phyloP scores from a whole-genome alignment of 2,888 invertebrate species.

The Lepidocyrtoides sp. region DNA sequence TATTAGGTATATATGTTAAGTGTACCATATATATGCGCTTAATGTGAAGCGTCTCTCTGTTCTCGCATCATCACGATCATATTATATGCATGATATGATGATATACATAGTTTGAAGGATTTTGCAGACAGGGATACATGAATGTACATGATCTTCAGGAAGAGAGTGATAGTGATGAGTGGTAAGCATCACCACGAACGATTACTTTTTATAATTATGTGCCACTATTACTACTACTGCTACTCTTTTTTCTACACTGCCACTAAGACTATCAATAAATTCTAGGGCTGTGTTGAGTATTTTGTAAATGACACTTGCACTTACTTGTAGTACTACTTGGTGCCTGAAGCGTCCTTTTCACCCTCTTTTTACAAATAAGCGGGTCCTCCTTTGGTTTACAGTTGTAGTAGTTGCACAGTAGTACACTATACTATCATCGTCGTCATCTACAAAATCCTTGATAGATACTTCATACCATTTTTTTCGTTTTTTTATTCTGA shows the following conservation, averaged over 20 bases:
- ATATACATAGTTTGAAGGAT: too few relatives aligned
- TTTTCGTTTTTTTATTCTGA: conserved; percentile 23
- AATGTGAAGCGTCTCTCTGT: too few relatives aligned
- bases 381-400: neutral
- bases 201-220: conserved; percentile 59
- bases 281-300: conserved; percentile 53
- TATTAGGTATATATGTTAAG: too few relatives aligned
- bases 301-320: conserved; percentile 60
- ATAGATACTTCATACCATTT: conserved; percentile 39
- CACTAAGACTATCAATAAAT: conserved; percentile 60
- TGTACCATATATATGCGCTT: too few relatives aligned
- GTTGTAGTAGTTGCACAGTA: neutral
- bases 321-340: conserved; percentile 64
- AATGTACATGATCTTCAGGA: neutral
- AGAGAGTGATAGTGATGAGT: conserved; percentile 39
- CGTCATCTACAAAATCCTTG: conserved; percentile 42
- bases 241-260: too few relatives aligned
- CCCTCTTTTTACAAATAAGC: conserved; percentile 43
- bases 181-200: conserved; percentile 48
- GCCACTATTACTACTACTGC: neutral
- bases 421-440: too few relatives aligned
- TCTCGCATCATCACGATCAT: neutral
- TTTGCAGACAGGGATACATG: neutral
- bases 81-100: too few relatives aligned
- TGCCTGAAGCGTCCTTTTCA: conserved; percentile 61